Evolutionary conservation across 2,888 invertebrate genomes (phyloP).

Genomic region (Drosophila melanosoma): DNA sequence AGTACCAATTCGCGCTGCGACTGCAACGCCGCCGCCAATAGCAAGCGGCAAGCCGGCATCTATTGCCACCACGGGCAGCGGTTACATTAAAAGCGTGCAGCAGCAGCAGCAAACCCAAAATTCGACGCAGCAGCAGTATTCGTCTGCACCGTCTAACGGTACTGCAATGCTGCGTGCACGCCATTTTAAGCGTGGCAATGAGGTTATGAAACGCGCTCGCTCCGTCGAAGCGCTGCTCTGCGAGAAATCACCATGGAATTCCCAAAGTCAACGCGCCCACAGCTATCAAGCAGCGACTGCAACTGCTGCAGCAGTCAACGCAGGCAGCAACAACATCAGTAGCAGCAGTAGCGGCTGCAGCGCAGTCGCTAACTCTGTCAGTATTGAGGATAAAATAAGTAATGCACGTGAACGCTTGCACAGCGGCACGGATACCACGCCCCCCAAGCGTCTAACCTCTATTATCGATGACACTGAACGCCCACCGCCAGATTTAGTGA

Average conservation of each 20-base stretch:
- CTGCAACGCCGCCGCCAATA: constrained; percentile 52
- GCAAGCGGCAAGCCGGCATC: constrained; percentile 50
- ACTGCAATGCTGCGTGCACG: constrained; percentile 74
- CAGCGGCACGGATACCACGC: constrained; percentile 84
- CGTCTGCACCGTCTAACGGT: constrained; percentile 28
- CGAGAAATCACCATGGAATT: constrained; percentile 86
- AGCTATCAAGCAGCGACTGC: constrained; percentile 32
- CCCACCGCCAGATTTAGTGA: constrained; percentile 95
- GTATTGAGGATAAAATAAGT: constrained; percentile 84
- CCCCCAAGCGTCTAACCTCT: constrained; percentile 87
- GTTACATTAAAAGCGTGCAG: constrained; percentile 48
- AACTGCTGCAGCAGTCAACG: neutral
- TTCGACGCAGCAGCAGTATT: constrained; percentile 18
- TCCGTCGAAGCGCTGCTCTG: constrained; percentile 93
- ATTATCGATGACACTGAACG: constrained; percentile 91
- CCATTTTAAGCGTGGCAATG: constrained; percentile 86
- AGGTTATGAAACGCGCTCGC: constrained; percentile 92
- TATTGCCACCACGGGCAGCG: constrained; percentile 36
- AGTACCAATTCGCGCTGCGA: neutral
- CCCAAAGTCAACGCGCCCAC: constrained; percentile 47
- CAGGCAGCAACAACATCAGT: constrained; percentile 17
- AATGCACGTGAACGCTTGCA: constrained; percentile 84
- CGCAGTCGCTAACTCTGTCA: constrained; percentile 58
- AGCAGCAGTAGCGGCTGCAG: neutral
- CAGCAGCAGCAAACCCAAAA: constrained; percentile 29